Evolutionary conservation across 2,888 invertebrate species (phyloP), one percentile per base, ranked within the genome.

Genomic region (Panorpa germanica): DNA sequence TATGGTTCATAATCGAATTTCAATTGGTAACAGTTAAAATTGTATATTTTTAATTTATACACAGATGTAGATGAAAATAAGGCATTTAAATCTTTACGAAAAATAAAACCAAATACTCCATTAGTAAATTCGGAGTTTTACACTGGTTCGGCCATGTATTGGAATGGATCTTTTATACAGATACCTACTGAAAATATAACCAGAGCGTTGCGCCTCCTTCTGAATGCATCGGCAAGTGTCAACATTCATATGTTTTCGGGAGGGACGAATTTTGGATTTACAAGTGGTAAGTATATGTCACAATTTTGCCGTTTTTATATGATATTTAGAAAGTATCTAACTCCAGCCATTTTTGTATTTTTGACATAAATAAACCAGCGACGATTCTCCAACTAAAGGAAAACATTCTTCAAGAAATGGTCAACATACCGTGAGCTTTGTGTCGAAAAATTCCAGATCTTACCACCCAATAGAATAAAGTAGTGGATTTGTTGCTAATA

Each of bases 211-310:
- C 51, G 53, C 4, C 44, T 52, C 3, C 61, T 70, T 51, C 44
- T 70, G 1, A 45, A 49, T 3, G 41, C 47, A 23, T 47, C 58
- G 3, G 59, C 61, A 13, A 61, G 74, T 28, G 70, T 90, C 20
- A 91, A 85, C 45, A 69, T 90, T 41, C 93, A 90, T 48, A 83
- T 91, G 78, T 88, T 86, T 53, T 75, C 72, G 43, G 91, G 91
- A 9, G 90, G 91, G 28, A 80, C 81, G 2, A 88, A 82, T 45
- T 82, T 75, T 45, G 82, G 70, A 31, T 85, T 74, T 42, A 70
- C 62, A 2, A 54, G 69, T 21, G 69, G 69, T 59, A 17, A 6
- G 28, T 28, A 15, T 27, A 32, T 18, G 27, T 25, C 23, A 28
- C 9, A 28, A n/a, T n/a, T n/a, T n/a, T n/a, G n/a, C n/a, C n/a